These are phyloP conservation scores for Microcebus ravelobensis DNA, from an alignment of 2,113 vertebrate genomes.

Conservation along the genomic window DNA sequence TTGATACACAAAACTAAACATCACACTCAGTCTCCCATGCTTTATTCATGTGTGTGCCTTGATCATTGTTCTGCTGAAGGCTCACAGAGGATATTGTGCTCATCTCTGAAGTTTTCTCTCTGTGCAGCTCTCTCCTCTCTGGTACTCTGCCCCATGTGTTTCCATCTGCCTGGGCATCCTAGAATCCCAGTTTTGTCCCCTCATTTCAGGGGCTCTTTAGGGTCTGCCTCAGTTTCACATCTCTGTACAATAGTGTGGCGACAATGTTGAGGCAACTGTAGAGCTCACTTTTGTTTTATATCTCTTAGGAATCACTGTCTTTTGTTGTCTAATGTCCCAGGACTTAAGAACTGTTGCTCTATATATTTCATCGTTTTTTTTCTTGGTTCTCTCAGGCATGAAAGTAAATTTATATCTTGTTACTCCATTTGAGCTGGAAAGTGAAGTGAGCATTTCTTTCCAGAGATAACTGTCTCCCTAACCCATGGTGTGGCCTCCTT, in stretches of 20 bases:
- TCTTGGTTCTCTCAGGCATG: not conserved
- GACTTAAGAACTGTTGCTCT: not conserved
- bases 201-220: not conserved
- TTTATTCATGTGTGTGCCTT: not conserved
- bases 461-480: not conserved
- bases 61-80: not conserved
- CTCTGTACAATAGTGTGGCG: not conserved
- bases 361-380: not conserved
- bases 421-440: not conserved
- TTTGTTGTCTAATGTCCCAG: not conserved
- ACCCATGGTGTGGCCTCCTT: not conserved
- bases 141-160: not conserved
- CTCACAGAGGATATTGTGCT: not conserved
- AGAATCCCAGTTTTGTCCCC: not conserved
- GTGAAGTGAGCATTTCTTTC: not conserved
- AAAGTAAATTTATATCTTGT: not conserved
- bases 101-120: not conserved
- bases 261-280: not conserved
- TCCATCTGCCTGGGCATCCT: not conserved
- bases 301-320: not conserved
- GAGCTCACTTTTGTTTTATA: not conserved
- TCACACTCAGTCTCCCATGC: not conserved
- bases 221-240: not conserved
- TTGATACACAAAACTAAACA: not conserved
- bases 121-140: not conserved